Evolutionary conservation across 2,113 vertebrate genomes (phyloP).

Genomic region (Colistium nudipinnis): DNA sequence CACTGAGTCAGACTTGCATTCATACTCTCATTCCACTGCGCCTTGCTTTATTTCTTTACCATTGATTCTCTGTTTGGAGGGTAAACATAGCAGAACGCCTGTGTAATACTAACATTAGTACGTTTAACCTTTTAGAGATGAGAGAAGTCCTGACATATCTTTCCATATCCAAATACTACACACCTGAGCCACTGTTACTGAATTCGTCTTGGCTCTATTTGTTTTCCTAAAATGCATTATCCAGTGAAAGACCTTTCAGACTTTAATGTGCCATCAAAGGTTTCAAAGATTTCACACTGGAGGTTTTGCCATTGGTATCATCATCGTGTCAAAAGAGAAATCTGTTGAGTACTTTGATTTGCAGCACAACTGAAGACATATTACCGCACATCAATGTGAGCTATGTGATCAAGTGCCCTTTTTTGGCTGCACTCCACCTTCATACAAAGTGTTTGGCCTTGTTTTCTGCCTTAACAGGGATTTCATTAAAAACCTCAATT

Average conservation of each 20-base stretch:
- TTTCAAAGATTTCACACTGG: too few relatives aligned
- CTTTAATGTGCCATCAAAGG: too few relatives aligned
- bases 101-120: slow-evolving; percentile 25
- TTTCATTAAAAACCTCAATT: background rate
- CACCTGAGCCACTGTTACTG: background rate
- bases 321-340: too few relatives aligned
- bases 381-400: too few relatives aligned
- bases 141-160: background rate
- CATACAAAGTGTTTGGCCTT: background rate
- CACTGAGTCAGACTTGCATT: slow-evolving; percentile 16
- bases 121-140: background rate
- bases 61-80: slow-evolving; percentile 19
- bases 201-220: background rate
- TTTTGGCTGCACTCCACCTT: too few relatives aligned
- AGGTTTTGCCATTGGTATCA: too few relatives aligned
- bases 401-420: too few relatives aligned
- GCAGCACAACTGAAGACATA: too few relatives aligned
- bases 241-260: background rate
- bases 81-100: slow-evolving; percentile 31
- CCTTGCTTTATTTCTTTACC: slow-evolving; percentile 5
- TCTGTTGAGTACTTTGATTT: too few relatives aligned
- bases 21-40: slow-evolving; percentile 16
- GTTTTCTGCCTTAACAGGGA: background rate
- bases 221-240: background rate
- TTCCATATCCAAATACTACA: background rate